Conservation (phyloP, 2,113 vertebrate genomes). For the Ascaphus truei region DNA sequence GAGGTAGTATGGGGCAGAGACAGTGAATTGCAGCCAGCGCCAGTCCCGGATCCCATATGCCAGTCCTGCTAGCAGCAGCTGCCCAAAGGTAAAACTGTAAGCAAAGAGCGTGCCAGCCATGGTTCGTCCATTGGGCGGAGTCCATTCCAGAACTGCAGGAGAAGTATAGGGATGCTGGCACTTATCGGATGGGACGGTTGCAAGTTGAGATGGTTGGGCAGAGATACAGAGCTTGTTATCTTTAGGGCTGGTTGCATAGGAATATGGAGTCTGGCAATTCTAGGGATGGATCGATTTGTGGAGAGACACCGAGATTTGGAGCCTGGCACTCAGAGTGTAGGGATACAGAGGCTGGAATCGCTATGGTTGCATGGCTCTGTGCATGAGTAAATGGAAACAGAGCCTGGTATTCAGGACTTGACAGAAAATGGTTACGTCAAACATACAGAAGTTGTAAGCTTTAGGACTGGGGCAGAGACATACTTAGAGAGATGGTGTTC, state of each 20-base stretch:
- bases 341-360: too few relatives aligned
- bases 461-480: conserved; percentile 8
- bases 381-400: too few relatives aligned
- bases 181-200: not conserved
- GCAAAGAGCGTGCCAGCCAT: conserved; percentile 68
- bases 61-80: conserved; percentile 78
- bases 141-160: conserved; percentile 87
- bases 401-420: too few relatives aligned
- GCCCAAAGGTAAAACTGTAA: conserved; percentile 81
- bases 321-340: too few relatives aligned
- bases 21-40: conserved; percentile 81
- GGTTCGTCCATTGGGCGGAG: conserved; percentile 76
- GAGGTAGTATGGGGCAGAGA: conserved; percentile 70
- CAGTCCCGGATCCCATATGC: conserved; percentile 80
- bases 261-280: too few relatives aligned
- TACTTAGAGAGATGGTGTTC: conserved; percentile 79
- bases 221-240: too few relatives aligned
- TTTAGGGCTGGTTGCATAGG: not conserved
- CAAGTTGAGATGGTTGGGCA: too few relatives aligned
- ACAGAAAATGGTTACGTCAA: too few relatives aligned
- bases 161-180: not conserved
- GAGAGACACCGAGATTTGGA: too few relatives aligned
- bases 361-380: too few relatives aligned
- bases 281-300: too few relatives aligned
- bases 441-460: too few relatives aligned